Percentiles rank a stretch among this genome's conserved stretches.
phyloP scores from a whole-genome alignment of 2,113 vertebrate genomes.

The Oncorhynchus keta region DNA sequence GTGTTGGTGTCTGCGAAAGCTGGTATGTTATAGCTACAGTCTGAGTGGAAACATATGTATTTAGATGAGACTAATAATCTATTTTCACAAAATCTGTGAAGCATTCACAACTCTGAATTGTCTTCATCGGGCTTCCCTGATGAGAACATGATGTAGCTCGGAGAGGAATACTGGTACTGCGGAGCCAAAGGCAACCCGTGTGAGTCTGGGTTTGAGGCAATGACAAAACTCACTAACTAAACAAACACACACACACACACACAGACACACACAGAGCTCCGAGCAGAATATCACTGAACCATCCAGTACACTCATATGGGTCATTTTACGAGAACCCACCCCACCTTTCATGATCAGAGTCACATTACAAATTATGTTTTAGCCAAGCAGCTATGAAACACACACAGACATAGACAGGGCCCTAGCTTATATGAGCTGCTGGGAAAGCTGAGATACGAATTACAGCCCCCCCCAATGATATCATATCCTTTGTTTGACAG shows the following conservation, averaged over 20 bases:
- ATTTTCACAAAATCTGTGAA: too few species aligned
- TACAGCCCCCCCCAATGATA: constrained; percentile 46
- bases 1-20: too few species aligned
- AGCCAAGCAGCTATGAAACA: constrained; percentile 40
- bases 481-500: constrained; percentile 62
- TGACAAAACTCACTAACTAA: background rate
- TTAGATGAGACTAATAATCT: too few species aligned
- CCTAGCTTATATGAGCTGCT: constrained; percentile 11
- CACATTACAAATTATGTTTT: constrained; percentile 21
- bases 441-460: constrained; percentile 56
- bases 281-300: background rate
- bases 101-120: too few species aligned
- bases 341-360: constrained; percentile 32
- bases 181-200: background rate
- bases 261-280: background rate
- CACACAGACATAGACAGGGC: constrained; percentile 11
- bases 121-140: too few species aligned
- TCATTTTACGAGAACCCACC: constrained; percentile 16
- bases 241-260: background rate
- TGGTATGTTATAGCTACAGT: background rate
- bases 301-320: background rate
- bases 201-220: background rate
- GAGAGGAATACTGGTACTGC: background rate
- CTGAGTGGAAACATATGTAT: too few species aligned
- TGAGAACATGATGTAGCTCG: background rate